Evolutionary conservation across 2,113 vertebrate species (phyloP).

Genomic region (Toxotes chatareus): DNA sequence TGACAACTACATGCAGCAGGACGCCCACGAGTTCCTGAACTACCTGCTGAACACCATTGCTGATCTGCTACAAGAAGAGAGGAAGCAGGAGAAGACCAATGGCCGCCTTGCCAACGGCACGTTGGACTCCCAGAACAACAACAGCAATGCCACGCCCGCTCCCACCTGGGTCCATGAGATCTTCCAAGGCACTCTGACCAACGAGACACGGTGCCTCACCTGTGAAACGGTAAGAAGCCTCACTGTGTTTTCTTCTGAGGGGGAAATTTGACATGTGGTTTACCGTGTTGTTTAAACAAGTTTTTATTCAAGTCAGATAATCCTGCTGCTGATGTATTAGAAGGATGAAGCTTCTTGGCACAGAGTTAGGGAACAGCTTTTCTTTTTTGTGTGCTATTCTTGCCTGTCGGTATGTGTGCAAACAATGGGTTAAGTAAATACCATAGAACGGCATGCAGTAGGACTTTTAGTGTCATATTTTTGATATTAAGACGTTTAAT

Average conservation of each 20-base stretch:
- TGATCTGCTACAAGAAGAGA: slow-evolving; percentile 97
- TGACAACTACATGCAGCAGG: slow-evolving; percentile 99
- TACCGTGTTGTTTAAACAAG: slow-evolving; percentile 7
- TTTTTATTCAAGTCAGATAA: slow-evolving; percentile 1
- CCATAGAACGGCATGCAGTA: neutral
- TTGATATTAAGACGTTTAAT: neutral
- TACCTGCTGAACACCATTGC: slow-evolving; percentile 98
- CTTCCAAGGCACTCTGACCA: slow-evolving; percentile 99
- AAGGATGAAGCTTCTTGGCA: neutral
- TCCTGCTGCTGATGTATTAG: neutral
- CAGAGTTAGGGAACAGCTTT: neutral
- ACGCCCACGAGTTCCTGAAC: slow-evolving; percentile 98
- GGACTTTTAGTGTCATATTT: neutral
- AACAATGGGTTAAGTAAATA: slow-evolving; percentile 7
- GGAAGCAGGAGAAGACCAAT: slow-evolving; percentile 96
- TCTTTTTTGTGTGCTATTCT: neutral
- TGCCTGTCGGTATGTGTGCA: neutral
- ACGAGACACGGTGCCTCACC: slow-evolving; percentile 98
- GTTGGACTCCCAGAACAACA: slow-evolving; percentile 91
- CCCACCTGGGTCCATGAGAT: slow-evolving; percentile 99
- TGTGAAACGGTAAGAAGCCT: slow-evolving; percentile 92
- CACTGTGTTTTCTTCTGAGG: neutral
- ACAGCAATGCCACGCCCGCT: slow-evolving; percentile 85
- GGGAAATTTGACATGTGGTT: neutral
- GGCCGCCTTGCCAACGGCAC: slow-evolving; percentile 95